Evolutionary conservation across 2,113 vertebrate genomes (phyloP).

Genomic region (Sturnus vulgaris): DNA sequence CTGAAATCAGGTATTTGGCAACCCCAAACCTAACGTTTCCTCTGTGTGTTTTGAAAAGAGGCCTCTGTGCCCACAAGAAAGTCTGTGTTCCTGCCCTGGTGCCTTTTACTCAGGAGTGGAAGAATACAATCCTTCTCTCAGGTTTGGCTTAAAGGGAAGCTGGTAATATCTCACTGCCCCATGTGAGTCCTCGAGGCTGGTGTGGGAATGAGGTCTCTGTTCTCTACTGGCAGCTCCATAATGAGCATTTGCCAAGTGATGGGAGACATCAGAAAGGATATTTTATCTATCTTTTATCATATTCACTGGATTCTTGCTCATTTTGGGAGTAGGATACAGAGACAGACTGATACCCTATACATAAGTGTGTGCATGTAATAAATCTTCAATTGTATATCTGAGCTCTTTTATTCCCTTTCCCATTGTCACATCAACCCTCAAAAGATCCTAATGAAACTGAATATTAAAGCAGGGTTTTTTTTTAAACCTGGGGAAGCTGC

Average conservation of each 20-base stretch:
- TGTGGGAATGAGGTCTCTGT: not conserved
- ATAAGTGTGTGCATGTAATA: not conserved
- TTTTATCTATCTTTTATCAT: not conserved
- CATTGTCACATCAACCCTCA: not conserved
- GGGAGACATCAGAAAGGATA: not conserved
- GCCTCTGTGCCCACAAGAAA: not conserved
- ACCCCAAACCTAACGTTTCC: not conserved
- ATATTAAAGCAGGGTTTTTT: not conserved
- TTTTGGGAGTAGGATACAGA: not conserved
- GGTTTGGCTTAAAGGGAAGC: not conserved
- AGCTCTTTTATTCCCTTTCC: not conserved
- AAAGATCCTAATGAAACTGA: not conserved
- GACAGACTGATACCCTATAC: not conserved
- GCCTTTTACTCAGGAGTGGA: not conserved
- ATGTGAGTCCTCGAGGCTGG: not conserved
- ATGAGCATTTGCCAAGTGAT: not conserved
- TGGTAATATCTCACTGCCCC: not conserved
- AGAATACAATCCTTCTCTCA: not conserved
- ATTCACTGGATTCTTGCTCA: not conserved
- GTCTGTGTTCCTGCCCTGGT: not conserved
- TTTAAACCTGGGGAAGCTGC: not conserved
- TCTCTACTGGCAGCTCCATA: not conserved
- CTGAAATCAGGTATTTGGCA: constrained; percentile 48
- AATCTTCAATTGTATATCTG: not conserved
- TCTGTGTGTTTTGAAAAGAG: not conserved